Evolutionary conservation across 2,113 vertebrate genomes (phyloP).

Genomic region (Bettongia penicillata): DNA sequence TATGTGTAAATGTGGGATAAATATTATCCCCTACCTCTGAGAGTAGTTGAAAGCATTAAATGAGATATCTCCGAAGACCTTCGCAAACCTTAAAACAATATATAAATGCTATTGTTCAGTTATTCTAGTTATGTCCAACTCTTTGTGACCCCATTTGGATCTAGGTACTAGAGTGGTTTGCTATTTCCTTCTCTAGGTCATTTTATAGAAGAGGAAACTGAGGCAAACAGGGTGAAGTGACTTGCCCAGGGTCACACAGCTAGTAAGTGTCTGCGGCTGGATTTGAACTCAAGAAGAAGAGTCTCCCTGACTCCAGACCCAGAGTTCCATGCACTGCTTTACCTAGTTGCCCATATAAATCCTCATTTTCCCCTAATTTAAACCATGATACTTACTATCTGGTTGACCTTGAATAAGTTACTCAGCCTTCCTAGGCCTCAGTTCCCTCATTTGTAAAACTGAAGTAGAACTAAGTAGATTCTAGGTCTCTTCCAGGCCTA

Average conservation of each 20-base stretch:
- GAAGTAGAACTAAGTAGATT: not conserved
- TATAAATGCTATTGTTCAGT: not conserved
- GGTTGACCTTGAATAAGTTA: not conserved
- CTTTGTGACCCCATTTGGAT: not conserved
- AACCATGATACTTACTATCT: not conserved
- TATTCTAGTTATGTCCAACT: no score
- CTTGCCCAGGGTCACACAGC: not conserved
- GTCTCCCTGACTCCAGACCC: not conserved
- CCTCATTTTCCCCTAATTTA: not conserved
- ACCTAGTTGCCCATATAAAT: not conserved
- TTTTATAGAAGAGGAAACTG: not conserved
- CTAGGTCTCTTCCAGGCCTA: not conserved
- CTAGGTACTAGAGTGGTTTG: not conserved
- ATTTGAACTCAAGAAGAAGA: not conserved
- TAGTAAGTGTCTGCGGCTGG: not conserved
- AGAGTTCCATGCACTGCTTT: not conserved
- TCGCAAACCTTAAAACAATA: not conserved
- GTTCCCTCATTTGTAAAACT: not conserved
- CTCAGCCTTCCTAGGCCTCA: not conserved
- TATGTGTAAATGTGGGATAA: not conserved
- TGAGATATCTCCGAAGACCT: not conserved
- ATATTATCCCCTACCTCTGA: not conserved
- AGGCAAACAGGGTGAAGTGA: not conserved
- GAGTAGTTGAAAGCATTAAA: not conserved
- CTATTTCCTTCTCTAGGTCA: not conserved